Conservation (phyloP, 2,888 invertebrate genomes). For the Caenorhabditis panamensis region DNA sequence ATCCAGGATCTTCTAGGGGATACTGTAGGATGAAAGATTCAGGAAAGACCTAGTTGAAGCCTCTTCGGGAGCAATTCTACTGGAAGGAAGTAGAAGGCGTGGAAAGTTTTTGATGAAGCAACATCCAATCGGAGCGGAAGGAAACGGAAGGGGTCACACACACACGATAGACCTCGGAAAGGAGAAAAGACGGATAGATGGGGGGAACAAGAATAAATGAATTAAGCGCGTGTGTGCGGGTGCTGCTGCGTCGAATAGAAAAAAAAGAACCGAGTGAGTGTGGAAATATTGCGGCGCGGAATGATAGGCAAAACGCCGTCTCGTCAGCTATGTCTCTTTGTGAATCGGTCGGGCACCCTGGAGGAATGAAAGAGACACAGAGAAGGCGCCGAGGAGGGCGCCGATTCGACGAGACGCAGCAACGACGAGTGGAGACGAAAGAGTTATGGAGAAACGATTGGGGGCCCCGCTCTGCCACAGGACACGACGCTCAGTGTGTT, state of each 20-base stretch:
- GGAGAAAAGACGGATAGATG: conserved; percentile 7
- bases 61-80: neutral
- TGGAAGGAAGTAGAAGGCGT: neutral
- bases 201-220: conserved; percentile 34
- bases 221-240: conserved; percentile 37
- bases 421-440: conserved; percentile 15
- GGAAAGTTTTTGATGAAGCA: conserved; percentile 1
- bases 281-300: conserved; percentile 28
- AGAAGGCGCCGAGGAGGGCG: conserved; percentile 14
- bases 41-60: neutral
- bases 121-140: neutral
- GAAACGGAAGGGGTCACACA: conserved; percentile 2
- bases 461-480: conserved; percentile 27
- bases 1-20: neutral
- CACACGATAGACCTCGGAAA: conserved; percentile 24
- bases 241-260: conserved; percentile 28
- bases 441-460: conserved; percentile 48
- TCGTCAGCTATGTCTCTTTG: conserved; percentile 44
- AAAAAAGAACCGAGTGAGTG: conserved; percentile 10
- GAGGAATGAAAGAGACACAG: neutral
- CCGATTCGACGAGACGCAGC: conserved; percentile 20
- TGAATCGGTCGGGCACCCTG: conserved; percentile 14
- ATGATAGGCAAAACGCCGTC: conserved; percentile 42
- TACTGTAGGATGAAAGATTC: neutral
- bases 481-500: conserved; percentile 13